phyloP scores from a whole-genome alignment of 2,888 invertebrate species.

The Drosophila paranaensis region DNA sequence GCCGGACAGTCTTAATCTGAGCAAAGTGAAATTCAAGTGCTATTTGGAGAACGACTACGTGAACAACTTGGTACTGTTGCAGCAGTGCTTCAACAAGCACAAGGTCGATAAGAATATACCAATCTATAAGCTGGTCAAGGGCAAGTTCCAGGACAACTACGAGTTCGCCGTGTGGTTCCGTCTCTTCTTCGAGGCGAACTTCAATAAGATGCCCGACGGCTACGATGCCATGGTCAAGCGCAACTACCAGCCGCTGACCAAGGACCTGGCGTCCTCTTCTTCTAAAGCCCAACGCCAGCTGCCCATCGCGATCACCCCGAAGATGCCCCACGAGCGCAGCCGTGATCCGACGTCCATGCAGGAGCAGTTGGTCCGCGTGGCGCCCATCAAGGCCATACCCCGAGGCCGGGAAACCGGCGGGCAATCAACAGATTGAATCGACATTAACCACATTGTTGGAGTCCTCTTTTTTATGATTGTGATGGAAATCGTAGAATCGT shows the following conservation, averaged over 20 bases:
- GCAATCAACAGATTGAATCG: not conserved
- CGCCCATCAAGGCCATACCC: not conserved
- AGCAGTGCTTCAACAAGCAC: slow-evolving; percentile 16
- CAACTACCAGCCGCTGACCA: not conserved
- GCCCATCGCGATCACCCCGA: not conserved
- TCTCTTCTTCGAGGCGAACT: slow-evolving; percentile 38
- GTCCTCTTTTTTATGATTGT: not conserved
- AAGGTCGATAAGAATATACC: slow-evolving; percentile 21
- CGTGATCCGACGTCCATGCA: not conserved
- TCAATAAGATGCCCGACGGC: slow-evolving; percentile 1
- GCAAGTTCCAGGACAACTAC: slow-evolving; percentile 43
- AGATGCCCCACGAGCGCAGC: not conserved
- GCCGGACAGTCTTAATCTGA: slow-evolving; percentile 26
- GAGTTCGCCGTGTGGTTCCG: slow-evolving; percentile 48
- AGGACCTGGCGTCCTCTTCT: accelerated
- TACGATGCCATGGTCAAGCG: slow-evolving; percentile 18
- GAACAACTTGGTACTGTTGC: slow-evolving; percentile 27
- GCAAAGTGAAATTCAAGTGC: slow-evolving; percentile 22
- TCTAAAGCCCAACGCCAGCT: not conserved
- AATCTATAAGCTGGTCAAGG: slow-evolving; percentile 23
- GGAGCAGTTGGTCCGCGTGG: not conserved
- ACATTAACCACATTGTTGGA: not conserved
- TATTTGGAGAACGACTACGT: slow-evolving; percentile 8
- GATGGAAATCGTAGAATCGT: not conserved
- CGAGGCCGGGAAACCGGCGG: not conserved